Conservation (phyloP, 1,140 invertebrate species). For the Sycophila sp. region DNA sequence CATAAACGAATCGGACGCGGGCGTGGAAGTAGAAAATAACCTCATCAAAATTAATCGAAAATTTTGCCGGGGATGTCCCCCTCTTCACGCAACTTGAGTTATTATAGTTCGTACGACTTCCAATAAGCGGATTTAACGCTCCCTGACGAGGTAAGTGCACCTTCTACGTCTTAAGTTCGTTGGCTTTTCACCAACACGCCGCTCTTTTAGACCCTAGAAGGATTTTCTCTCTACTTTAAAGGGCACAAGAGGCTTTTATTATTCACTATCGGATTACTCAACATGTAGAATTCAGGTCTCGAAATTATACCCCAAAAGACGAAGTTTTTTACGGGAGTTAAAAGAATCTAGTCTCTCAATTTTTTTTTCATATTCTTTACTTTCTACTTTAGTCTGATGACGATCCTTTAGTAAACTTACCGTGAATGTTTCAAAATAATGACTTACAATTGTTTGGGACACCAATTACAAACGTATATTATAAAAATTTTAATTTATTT, state of each 20-base stretch:
- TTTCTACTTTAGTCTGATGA: too few species aligned
- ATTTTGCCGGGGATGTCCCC: not conserved
- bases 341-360: too few species aligned
- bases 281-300: not conserved
- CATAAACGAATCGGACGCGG: too few species aligned
- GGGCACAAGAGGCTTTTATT: conserved; percentile 2
- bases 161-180: not conserved
- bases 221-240: not conserved
- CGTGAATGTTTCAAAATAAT: too few species aligned
- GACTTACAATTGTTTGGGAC: too few species aligned
- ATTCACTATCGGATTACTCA: not conserved
- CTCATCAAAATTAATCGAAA: not conserved
- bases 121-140: not conserved
- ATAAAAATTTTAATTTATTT: too few species aligned
- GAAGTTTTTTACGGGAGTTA: too few species aligned
- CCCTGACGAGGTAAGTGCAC: too few species aligned
- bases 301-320: not conserved
- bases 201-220: not conserved
- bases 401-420: too few species aligned
- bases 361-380: too few species aligned
- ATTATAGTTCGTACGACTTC: not conserved
- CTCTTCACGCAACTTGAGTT: not conserved
- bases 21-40: not conserved
- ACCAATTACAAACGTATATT: too few species aligned
- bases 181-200: not conserved